Conservation (phyloP, 2,113 vertebrate species). For the Balaenoptera acutorostrata region DNA sequence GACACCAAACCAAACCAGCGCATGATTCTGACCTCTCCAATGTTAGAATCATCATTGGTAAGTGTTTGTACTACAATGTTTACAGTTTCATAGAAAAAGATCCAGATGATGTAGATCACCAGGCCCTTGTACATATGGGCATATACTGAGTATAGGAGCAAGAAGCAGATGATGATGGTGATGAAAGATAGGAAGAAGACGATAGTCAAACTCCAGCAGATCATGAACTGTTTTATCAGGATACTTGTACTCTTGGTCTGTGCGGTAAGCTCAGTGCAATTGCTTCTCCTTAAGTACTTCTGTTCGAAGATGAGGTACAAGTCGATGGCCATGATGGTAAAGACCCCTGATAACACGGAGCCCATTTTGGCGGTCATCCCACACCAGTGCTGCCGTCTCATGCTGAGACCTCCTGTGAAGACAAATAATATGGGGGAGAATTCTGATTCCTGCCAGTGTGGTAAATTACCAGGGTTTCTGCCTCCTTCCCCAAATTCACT, state of each 20-base stretch:
- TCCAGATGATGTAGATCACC: conserved; percentile 49
- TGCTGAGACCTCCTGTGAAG: not conserved
- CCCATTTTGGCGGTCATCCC: conserved; percentile 46
- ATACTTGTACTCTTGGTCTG: rapidly evolving
- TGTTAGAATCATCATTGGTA: rapidly evolving
- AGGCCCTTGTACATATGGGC: conserved; percentile 12
- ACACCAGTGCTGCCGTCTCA: conserved; percentile 18
- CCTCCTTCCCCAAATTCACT: not conserved
- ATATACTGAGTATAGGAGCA: conserved; percentile 55
- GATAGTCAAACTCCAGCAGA: conserved; percentile 6
- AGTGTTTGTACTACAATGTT: not conserved
- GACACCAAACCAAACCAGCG: conserved; percentile 70
- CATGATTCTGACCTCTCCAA: not conserved
- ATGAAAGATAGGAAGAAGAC: not conserved
- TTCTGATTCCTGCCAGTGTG: not conserved
- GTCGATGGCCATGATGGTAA: conserved; percentile 54
- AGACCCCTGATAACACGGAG: conserved; percentile 51
- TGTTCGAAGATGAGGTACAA: conserved; percentile 70
- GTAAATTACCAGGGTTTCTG: not conserved
- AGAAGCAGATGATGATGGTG: conserved; percentile 24
- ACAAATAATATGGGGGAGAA: not conserved
- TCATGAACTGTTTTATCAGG: rapidly evolving
- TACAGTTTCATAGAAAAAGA: conserved; percentile 28
- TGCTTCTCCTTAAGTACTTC: not conserved
- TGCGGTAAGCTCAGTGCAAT: rapidly evolving